These are phyloP conservation scores for Etia nguti DNA, from an alignment of 2,113 vertebrate species.

Conservation along the genomic window DNA sequence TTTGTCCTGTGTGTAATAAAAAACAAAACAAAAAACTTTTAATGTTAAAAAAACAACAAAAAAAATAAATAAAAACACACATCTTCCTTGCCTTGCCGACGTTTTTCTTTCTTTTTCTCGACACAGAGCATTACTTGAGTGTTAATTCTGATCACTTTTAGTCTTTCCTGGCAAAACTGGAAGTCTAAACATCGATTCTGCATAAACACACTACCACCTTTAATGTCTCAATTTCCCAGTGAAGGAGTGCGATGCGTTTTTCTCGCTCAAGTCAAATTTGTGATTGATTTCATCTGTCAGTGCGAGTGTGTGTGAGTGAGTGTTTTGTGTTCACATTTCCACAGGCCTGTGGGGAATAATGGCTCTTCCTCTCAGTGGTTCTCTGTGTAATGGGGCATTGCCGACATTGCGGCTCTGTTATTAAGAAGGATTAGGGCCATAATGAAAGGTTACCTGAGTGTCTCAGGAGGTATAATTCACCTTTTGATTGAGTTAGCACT, in stretches of 20 bases:
- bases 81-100: background rate
- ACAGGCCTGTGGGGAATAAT: constrained; percentile 54
- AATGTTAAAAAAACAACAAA: background rate
- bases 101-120: background rate
- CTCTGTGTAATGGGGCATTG: constrained; percentile 69
- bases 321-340: constrained; percentile 49
- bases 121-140: background rate
- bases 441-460: constrained; percentile 77
- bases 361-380: constrained; percentile 50
- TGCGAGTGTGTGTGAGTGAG: constrained; percentile 31
- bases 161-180: background rate
- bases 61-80: background rate
- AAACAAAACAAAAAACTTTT: accelerated
- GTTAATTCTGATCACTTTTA: background rate
- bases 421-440: constrained; percentile 71
- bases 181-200: background rate
- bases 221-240: background rate
- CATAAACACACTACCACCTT: background rate
- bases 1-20: background rate
- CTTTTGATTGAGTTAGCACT: constrained; percentile 71
- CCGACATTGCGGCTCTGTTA: constrained; percentile 66
- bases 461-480: constrained; percentile 69
- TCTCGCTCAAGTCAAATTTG: constrained; percentile 7
- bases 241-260: background rate
- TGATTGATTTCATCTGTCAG: constrained; percentile 64